These are phyloP conservation scores for Pelecanoides urinatrix DNA, from an alignment of 2,113 vertebrate species.

Conservation along the genomic window DNA sequence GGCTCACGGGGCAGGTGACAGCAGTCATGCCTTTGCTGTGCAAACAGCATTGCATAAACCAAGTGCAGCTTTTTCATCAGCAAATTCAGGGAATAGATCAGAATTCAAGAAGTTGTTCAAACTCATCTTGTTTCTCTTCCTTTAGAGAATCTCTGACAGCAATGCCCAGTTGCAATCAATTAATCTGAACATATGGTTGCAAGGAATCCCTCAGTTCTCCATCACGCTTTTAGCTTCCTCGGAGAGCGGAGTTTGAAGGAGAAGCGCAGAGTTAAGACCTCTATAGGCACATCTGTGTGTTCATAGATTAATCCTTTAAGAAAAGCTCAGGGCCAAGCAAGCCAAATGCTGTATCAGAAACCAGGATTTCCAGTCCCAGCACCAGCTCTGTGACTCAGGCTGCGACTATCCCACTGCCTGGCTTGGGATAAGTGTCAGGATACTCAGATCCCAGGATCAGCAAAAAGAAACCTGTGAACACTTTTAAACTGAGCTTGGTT, in stretches of 20 bases:
- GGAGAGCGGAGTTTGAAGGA: neutral
- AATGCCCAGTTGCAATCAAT: neutral
- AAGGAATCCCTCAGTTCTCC: neutral
- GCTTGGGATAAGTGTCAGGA: neutral
- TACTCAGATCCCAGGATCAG: neutral
- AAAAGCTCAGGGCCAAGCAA: neutral
- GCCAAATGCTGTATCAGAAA: neutral
- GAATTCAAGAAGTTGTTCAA: neutral
- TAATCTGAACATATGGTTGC: rapidly evolving
- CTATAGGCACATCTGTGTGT: neutral
- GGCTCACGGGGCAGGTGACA: neutral
- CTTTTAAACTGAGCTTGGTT: neutral
- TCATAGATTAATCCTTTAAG: neutral
- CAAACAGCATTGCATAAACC: neutral
- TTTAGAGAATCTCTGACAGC: neutral
- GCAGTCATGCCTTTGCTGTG: neutral
- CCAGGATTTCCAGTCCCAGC: neutral
- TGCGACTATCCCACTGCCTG: neutral
- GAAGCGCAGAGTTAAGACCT: neutral
- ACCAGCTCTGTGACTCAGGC: neutral
- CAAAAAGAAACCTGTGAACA: neutral
- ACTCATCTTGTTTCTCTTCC: neutral
- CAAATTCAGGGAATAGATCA: neutral
- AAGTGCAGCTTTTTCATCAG: neutral
- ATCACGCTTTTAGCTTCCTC: neutral